These are phyloP conservation scores for Prunella strophiata DNA, from an alignment of 2,797 vertebrate genomes.

Conservation along the genomic window DNA sequence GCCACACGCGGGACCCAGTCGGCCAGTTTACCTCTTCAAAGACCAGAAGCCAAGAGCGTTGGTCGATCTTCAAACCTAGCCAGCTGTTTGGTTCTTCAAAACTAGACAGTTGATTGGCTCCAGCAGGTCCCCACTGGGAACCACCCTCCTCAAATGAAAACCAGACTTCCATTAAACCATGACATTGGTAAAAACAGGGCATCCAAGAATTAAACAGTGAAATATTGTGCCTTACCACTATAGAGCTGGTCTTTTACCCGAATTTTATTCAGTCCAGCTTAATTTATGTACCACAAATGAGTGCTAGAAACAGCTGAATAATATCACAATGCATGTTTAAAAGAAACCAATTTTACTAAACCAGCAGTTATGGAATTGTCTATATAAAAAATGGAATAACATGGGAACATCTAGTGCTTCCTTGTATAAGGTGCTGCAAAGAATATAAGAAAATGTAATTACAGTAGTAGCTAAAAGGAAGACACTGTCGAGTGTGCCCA, in stretches of 20 bases:
- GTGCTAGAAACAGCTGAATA: neutral
- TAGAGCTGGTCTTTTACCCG: neutral
- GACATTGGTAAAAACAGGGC: neutral
- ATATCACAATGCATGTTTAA: neutral
- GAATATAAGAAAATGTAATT: neutral
- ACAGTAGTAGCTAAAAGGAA: neutral
- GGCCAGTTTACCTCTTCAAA: neutral
- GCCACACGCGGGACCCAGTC: fast-evolving
- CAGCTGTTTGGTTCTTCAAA: neutral
- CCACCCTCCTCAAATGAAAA: neutral
- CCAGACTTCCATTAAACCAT: neutral
- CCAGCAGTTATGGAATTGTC: neutral
- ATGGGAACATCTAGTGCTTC: neutral
- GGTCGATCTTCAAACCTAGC: neutral
- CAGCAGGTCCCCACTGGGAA: neutral
- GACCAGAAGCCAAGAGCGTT: neutral
- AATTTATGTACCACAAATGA: neutral
- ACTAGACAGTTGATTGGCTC: neutral
- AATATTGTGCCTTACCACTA: neutral
- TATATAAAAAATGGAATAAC: neutral
- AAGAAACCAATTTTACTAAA: neutral
- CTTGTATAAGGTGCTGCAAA: neutral
- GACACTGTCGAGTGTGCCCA: neutral
- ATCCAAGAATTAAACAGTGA: neutral
- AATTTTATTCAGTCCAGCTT: neutral